Conservation (phyloP, 2,113 vertebrate species). For the Psophia crepitans region DNA sequence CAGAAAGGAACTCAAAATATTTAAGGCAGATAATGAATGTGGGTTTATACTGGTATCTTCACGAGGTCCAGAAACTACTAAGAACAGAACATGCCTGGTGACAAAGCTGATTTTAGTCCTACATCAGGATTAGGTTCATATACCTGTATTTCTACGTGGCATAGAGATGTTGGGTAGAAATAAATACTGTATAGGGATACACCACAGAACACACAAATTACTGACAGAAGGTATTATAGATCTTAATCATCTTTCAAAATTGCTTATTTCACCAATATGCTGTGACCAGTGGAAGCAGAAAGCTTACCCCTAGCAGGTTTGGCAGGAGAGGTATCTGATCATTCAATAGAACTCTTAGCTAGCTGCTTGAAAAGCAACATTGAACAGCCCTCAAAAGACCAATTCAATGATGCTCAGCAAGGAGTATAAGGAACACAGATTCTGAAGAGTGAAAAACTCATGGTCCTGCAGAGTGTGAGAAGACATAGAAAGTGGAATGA, state of each 20-base stretch:
- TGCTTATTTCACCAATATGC: neutral
- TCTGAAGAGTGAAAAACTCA: neutral
- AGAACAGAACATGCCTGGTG: neutral
- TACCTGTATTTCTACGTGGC: neutral
- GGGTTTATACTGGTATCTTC: neutral
- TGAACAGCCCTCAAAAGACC: neutral
- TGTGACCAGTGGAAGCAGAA: neutral
- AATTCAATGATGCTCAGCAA: neutral
- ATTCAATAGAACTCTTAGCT: neutral
- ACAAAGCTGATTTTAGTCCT: neutral
- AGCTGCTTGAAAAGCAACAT: neutral
- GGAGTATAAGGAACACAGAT: neutral
- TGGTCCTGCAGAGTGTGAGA: neutral
- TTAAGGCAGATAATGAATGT: neutral
- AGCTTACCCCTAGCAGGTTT: neutral
- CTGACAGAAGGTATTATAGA: neutral
- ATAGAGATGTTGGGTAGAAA: neutral
- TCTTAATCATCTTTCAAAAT: neutral
- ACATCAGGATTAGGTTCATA: neutral
- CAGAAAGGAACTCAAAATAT: neutral
- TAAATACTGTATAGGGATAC: neutral
- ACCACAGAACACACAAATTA: neutral
- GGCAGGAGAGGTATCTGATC: neutral
- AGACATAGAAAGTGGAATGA: neutral
- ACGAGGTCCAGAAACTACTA: neutral